A percentile compares a stretch with the other conserved stretches of the same genome.
Conservation (phyloP, 2,797 vertebrate species). For the Adrianichthys oophorus region DNA sequence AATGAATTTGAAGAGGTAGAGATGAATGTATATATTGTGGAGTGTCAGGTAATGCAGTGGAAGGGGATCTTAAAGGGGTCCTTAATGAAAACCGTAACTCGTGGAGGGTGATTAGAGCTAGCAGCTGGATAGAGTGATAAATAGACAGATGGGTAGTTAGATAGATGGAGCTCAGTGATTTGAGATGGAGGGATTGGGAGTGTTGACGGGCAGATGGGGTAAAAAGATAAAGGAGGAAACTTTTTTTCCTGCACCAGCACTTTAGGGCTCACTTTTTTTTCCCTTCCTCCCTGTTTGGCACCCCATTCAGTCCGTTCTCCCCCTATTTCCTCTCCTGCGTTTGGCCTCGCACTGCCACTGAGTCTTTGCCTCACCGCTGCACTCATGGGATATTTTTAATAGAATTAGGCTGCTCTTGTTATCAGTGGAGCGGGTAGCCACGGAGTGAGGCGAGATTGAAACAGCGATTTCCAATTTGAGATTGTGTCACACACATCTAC, state of each 20-base stretch:
- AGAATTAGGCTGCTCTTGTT: slow-evolving; percentile 80
- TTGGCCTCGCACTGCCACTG: slow-evolving; percentile 26
- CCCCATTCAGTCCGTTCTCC: slow-evolving; percentile 38
- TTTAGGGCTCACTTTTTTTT: slow-evolving; percentile 39
- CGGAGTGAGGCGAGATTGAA: slow-evolving; percentile 81
- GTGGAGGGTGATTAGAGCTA: slow-evolving; percentile 67
- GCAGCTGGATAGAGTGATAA: slow-evolving; percentile 62
- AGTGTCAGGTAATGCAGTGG: slow-evolving; percentile 18
- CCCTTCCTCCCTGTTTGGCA: slow-evolving; percentile 25
- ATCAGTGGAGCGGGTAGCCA: slow-evolving; percentile 70
- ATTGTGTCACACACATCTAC: slow-evolving; percentile 83
- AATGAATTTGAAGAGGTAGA: slow-evolving; percentile 49
- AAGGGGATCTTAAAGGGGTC: slow-evolving; percentile 21
- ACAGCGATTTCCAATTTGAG: slow-evolving; percentile 86
- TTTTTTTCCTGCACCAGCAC: slow-evolving; percentile 31
- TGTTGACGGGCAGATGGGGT: slow-evolving; percentile 60
- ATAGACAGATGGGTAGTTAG: slow-evolving; percentile 70
- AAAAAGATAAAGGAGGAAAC: slow-evolving; percentile 54
- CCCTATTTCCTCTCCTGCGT: slow-evolving; percentile 25
- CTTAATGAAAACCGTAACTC: slow-evolving; percentile 68
- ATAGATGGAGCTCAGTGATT: slow-evolving; percentile 59
- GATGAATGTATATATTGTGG: slow-evolving; percentile 13
- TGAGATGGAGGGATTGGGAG: slow-evolving; percentile 51
- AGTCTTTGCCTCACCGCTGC: slow-evolving; percentile 50
- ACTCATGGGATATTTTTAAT: slow-evolving; percentile 79